These are phyloP conservation scores for Pandemis corylana DNA, from an alignment of 2,888 invertebrate species.

Conservation along the genomic window DNA sequence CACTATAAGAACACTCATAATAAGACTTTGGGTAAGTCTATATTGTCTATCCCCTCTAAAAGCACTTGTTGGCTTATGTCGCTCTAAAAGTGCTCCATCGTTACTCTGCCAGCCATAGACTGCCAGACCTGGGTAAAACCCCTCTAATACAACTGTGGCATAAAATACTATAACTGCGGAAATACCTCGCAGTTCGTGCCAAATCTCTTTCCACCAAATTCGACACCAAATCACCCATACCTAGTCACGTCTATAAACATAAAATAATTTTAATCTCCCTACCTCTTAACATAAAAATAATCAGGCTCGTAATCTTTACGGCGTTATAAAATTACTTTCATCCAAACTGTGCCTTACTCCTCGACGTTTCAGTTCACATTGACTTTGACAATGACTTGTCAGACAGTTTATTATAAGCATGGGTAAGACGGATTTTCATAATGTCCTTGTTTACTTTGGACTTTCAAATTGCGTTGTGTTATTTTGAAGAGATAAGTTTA, in stretches of 20 bases:
- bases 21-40: no score
- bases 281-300: conserved; percentile 43
- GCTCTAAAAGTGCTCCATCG: no score
- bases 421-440: conserved; percentile 38
- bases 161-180: no score
- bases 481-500: conserved; percentile 14
- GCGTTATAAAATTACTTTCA: conserved; percentile 21
- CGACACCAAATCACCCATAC: conserved; percentile 11
- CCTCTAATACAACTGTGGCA: no score
- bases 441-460: conserved; percentile 40
- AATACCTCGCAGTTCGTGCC: no score
- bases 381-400: not conserved
- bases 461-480: conserved; percentile 34
- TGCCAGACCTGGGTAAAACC: no score
- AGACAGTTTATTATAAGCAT: conserved; percentile 36
- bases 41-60: no score
- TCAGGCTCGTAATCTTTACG: conserved; percentile 39
- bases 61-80: no score
- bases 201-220: not conserved
- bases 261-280: conserved; percentile 41
- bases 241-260: conserved; percentile 19
- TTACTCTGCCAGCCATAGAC: no score
- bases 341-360: not conserved
- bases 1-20: no score
- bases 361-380: not conserved